phyloP scores from a whole-genome alignment of 2,888 invertebrate species.

The Machimus atricapillus region DNA sequence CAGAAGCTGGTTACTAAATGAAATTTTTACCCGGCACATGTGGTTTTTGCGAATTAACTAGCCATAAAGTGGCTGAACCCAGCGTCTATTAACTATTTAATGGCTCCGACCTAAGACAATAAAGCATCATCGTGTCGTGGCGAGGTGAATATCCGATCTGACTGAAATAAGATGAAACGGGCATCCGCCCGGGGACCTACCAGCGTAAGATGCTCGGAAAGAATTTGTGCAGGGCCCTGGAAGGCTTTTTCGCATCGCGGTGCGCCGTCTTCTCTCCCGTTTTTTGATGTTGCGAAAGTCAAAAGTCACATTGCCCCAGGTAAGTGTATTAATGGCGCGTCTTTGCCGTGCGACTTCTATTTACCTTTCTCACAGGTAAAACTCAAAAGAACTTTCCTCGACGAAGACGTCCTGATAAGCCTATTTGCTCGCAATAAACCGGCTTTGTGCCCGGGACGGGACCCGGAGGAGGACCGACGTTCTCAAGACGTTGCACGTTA shows the following conservation, averaged over 20 bases:
- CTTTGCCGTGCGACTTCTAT: slow-evolving; percentile 1
- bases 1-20: slow-evolving; percentile 6
- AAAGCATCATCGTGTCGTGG: not conserved
- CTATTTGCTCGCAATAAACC: slow-evolving; percentile 28
- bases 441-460: not conserved
- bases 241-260: not conserved
- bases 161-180: not conserved
- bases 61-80: not conserved
- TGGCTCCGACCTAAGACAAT: not conserved
- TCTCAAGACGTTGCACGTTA: not conserved
- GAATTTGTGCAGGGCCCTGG: not conserved
- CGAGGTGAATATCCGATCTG: not conserved
- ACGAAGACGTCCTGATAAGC: slow-evolving; percentile 26
- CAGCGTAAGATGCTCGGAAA: not conserved
- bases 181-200: not conserved
- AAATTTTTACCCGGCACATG: not conserved
- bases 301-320: not conserved
- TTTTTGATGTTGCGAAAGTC: slow-evolving; percentile 6
- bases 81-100: not conserved
- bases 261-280: not conserved
- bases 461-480: not conserved
- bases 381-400: not conserved
- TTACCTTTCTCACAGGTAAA: slow-evolving; percentile 9
- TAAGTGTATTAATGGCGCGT: not conserved
- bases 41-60: slow-evolving; percentile 2